Percentiles rank a stretch among this genome's conserved stretches.
Conservation (phyloP, 2,888 invertebrate species). For the Cantharis rustica region DNA sequence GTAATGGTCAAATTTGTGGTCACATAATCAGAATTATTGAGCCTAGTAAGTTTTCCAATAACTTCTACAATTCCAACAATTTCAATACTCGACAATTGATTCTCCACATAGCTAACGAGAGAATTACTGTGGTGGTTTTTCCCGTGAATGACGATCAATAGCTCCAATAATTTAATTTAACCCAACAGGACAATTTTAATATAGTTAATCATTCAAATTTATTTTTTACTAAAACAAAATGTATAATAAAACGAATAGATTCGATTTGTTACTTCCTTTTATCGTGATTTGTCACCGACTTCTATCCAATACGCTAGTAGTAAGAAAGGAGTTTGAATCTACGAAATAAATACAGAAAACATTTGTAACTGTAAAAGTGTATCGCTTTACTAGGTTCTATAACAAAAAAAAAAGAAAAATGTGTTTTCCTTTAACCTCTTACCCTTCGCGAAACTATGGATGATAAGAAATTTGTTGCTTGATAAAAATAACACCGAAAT, state of each 20-base stretch:
- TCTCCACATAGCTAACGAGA: conserved; percentile 5
- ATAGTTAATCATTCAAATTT: background rate
- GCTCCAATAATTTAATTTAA: background rate
- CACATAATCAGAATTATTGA: conserved; percentile 1
- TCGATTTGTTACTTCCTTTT: conserved; percentile 18
- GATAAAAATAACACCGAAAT: conserved; percentile 4
- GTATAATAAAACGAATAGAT: conserved; percentile 3
- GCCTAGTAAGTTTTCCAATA: conserved; percentile 7
- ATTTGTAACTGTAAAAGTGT: conserved; percentile 28
- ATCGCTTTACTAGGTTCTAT: conserved; percentile 13
- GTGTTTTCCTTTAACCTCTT: conserved; percentile 20
- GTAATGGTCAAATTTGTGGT: background rate
- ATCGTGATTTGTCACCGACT: conserved; percentile 21
- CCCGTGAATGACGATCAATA: background rate
- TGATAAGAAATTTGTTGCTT: background rate
- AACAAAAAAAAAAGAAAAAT: conserved; percentile 22
- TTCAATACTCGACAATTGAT: conserved; percentile 9
- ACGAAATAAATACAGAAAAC: conserved; percentile 22
- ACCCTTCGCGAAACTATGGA: background rate
- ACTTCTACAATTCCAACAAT: conserved; percentile 9
- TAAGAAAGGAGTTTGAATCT: conserved; percentile 3
- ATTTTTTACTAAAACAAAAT: background rate
- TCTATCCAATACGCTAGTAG: conserved; percentile 12
- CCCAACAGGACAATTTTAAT: background rate
- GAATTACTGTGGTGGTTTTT: background rate